Percentiles rank a stretch among this genome's conserved stretches.
These are phyloP conservation scores for Aricia artaxerxes DNA, from an alignment of 2,888 invertebrate species.

Conservation along the genomic window DNA sequence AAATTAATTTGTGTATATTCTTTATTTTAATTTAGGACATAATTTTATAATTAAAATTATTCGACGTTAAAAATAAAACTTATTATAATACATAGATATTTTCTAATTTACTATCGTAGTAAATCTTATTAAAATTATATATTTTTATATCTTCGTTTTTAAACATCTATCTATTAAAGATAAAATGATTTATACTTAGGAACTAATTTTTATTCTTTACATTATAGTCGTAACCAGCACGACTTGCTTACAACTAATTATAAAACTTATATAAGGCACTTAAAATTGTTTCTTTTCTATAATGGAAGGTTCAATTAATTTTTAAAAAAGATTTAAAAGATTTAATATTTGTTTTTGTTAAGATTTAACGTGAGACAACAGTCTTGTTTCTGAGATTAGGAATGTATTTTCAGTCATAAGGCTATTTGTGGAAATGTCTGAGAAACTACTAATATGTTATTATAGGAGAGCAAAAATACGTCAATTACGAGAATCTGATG, in stretches of 20 bases:
- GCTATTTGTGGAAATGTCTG: background rate
- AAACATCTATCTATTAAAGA: background rate
- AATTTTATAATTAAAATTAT: background rate
- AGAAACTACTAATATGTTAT: background rate
- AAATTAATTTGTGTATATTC: background rate
- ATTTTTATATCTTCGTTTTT: background rate
- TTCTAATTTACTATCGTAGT: background rate
- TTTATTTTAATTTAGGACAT: background rate
- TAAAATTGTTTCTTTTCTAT: background rate
- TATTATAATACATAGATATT: background rate
- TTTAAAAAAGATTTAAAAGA: background rate
- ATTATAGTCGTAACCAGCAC: slow-evolving; percentile 53
- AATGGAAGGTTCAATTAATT: background rate
- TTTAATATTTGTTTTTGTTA: background rate
- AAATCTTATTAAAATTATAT: background rate
- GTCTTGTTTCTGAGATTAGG: background rate
- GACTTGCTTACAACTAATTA: slow-evolving; percentile 40
- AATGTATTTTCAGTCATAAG: background rate
- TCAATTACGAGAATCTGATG: background rate
- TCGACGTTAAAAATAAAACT: slow-evolving; percentile 1
- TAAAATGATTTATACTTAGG: slow-evolving; percentile 9
- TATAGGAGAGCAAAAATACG: background rate
- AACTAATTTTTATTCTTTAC: slow-evolving; percentile 9
- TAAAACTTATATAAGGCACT: slow-evolving; percentile 30
- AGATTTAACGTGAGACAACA: background rate